Base-by-base conservation (phyloP, 2,797 vertebrate genomes). In the Gambelia wislizenii region DNA sequence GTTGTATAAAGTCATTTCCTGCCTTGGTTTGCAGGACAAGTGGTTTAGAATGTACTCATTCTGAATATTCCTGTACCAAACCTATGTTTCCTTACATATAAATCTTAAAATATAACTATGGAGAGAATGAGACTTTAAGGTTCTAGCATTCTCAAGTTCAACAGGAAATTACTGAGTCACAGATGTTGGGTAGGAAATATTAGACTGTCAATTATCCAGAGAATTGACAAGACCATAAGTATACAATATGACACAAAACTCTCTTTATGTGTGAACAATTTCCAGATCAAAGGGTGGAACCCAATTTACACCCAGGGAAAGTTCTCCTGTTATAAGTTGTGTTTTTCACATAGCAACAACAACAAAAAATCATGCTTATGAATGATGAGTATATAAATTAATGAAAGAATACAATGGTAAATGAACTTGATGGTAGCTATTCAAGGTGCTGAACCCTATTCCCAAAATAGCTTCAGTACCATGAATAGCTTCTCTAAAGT, bases 1-100 rank as follows among this genome's bases (percentile, higher is more conserved):
- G 42, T 79, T 72, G 44, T 49, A 72, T 52, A 87, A 87, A 89
- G 64, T 42, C 91, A 91, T 92, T 94, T 92, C 20, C 2, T 67
- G 69, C 84, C 89, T 84, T 90, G 44, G n/a, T 83, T 91, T 91
- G 84, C 33, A 86, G 78, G 81, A 89, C 85, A 27, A 85, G 83
- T 52, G 33, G 25, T 59, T 92, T 82, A 0, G 47, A 56, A 88
- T 87, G 3, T 6, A 36, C 56, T 14, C 4, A 2, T 16, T 64
- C 82, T 42, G 49, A 83, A 77, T 64, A 49, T 52, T 39, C 25
- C 86, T 91, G 61, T 44, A 84, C 42, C n/a, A 76, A 49, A 25
- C 42, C 72, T 90, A 42, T 89, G 91, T 91, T 90, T 93, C 86
- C 93, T 89, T 91, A 92, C 47, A 83, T 92, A 91, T 85, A 90